Evolutionary conservation across 1,140 invertebrate species (phyloP).

Genomic region (Oncopeltus fasciatus): DNA sequence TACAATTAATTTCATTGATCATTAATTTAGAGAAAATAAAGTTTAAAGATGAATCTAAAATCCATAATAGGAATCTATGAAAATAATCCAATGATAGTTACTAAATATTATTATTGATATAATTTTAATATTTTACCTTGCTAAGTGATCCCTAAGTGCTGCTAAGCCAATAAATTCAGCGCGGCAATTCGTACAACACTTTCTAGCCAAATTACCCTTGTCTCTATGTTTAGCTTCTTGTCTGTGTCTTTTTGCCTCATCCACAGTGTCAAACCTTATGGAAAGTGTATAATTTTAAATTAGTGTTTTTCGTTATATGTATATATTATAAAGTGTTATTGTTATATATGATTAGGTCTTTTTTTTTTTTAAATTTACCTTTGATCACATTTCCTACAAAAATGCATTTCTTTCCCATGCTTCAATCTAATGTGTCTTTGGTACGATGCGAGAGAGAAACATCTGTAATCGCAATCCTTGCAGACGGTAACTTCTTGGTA

Average conservation of each 20-base stretch:
- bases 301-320: too few species aligned
- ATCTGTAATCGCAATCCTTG: slow-evolving; percentile 30
- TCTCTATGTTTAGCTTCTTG: slow-evolving; percentile 32
- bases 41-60: too few species aligned
- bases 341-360: too few species aligned
- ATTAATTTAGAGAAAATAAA: too few species aligned
- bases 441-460: slow-evolving; percentile 30
- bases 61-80: too few species aligned
- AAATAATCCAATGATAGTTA: too few species aligned
- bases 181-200: neutral
- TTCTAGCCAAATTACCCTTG: neutral
- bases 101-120: too few species aligned
- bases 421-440: slow-evolving; percentile 40
- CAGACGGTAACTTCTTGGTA: slow-evolving; percentile 44
- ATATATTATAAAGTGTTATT: too few species aligned
- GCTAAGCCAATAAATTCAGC: neutral
- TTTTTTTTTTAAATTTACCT: slow-evolving; percentile 42
- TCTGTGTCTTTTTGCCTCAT: slow-evolving; percentile 50
- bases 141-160: neutral
- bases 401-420: slow-evolving; percentile 26
- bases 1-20: too few species aligned
- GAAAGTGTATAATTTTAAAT: too few species aligned
- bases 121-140: neutral
- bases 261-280: slow-evolving; percentile 41
- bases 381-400: slow-evolving; percentile 2